Evolutionary conservation across 1,140 invertebrate genomes (phyloP), one percentile per base, ranked within the genome.

Genomic region (Heliconius hermathena): DNA sequence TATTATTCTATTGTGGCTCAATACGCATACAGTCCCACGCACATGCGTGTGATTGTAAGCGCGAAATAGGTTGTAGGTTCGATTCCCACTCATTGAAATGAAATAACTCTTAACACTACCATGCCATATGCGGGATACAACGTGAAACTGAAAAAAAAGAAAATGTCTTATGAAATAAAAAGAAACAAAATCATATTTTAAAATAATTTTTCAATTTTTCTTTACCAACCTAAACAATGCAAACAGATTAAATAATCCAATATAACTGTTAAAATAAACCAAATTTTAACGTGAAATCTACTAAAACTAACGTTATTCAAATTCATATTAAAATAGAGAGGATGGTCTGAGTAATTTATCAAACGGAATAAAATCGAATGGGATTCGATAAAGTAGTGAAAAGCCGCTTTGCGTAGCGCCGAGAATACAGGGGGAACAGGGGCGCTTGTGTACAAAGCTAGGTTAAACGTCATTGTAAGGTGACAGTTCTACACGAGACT

Each of bases 381-480:
- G 76, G 73, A 77, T 77, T 71, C 76, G 78, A 81, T 83, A 85
- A 85, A 85, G 76, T 82, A 78, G 77, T 81, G 82, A 76, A 81
- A 79, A 82, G 80, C 80, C 80, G 76, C 80, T 84, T 81, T 81
- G 54, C 78, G 74, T 84, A 79, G 73, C 75, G 81, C 77, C 79
- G 73, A 80, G 78, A 85, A 83, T 83, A 76, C 77, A 76, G 36
- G 73, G 80, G 76, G 72, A 85, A 83, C 41, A 29, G 33, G 33
- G 33, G 13, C 80, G 78, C 80, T 79, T 81, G 75, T 84, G 74
- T 78, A 81, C 85, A 85, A 84, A 81, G 81, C 76, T 71, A 71
- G 72, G 82, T 73, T 74, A 78, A 76, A 74, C 73, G 83, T 81
- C 78, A 78, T 82, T 85, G 80, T 83, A 79, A 85, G 71, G 77